phyloP scores from a whole-genome alignment of 2,113 vertebrate genomes.

The Leptodactylus fuscus region DNA sequence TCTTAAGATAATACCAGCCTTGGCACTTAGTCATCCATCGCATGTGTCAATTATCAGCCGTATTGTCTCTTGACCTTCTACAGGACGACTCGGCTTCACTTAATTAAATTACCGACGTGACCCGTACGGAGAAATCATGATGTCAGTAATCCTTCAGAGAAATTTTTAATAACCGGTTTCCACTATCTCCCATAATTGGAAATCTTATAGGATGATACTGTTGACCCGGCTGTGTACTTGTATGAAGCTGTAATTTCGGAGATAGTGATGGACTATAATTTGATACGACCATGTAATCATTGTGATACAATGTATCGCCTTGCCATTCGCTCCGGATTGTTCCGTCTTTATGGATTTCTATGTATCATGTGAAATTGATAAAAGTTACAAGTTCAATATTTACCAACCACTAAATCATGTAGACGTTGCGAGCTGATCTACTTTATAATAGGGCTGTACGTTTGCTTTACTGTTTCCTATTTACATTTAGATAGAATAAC shows the following conservation, averaged over 20 bases:
- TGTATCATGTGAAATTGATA: neutral
- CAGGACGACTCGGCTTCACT: neutral
- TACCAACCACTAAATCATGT: neutral
- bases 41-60: neutral
- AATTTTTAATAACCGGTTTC: neutral
- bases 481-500: constrained; percentile 27
- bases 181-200: neutral
- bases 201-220: neutral
- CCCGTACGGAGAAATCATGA: neutral
- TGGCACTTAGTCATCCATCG: neutral
- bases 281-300: neutral
- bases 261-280: neutral
- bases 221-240: neutral
- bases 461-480: constrained; percentile 10
- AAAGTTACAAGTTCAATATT: neutral
- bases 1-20: neutral
- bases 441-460: neutral
- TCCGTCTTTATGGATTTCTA: neutral
- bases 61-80: neutral
- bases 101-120: neutral
- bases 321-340: neutral
- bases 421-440: neutral
- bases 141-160: neutral
- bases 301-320: neutral
- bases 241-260: neutral